Conservation (phyloP, 2,888 invertebrate genomes). For the Desoria tigrina region DNA sequence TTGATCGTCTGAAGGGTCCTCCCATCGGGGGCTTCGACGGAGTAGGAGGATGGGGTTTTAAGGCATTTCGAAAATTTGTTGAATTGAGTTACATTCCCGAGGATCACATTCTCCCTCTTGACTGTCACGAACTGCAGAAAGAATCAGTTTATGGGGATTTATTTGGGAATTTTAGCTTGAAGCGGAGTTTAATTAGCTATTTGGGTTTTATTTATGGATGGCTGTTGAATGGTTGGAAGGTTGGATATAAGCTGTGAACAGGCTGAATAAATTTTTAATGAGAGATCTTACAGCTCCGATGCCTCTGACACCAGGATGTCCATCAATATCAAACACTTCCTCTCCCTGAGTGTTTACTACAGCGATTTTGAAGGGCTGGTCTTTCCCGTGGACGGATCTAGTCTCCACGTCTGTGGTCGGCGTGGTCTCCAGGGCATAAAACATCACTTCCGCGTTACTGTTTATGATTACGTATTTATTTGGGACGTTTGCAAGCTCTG, state of each 20-base stretch:
- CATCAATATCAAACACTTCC: conserved; percentile 35
- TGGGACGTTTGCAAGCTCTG: conserved; percentile 39
- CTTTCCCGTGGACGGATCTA: conserved; percentile 30
- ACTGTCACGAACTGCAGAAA: conserved; percentile 28
- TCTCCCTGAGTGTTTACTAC: conserved; percentile 39
- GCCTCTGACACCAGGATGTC: conserved; percentile 33
- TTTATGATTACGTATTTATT: conserved; percentile 59
- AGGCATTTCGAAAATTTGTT: conserved; percentile 29
- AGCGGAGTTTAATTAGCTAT: too few relatives aligned
- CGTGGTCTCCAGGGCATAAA: conserved; percentile 55
- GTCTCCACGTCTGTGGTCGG: conserved; percentile 57
- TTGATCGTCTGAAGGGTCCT: conserved; percentile 26
- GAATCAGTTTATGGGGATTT: too few relatives aligned
- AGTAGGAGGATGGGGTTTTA: conserved; percentile 27
- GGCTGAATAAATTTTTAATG: too few relatives aligned
- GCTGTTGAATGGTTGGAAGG: too few relatives aligned
- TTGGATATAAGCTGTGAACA: too few relatives aligned
- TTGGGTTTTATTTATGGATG: too few relatives aligned
- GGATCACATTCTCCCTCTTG: conserved; percentile 28
- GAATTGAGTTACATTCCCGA: conserved; percentile 36
- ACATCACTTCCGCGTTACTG: conserved; percentile 55
- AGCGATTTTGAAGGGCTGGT: conserved; percentile 39
- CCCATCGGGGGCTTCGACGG: conserved; percentile 26
- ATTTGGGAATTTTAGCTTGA: too few relatives aligned
- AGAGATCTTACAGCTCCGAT: conserved; percentile 28